These are phyloP conservation scores for Esox masquinongy DNA, from an alignment of 2,797 vertebrate species.

Conservation along the genomic window DNA sequence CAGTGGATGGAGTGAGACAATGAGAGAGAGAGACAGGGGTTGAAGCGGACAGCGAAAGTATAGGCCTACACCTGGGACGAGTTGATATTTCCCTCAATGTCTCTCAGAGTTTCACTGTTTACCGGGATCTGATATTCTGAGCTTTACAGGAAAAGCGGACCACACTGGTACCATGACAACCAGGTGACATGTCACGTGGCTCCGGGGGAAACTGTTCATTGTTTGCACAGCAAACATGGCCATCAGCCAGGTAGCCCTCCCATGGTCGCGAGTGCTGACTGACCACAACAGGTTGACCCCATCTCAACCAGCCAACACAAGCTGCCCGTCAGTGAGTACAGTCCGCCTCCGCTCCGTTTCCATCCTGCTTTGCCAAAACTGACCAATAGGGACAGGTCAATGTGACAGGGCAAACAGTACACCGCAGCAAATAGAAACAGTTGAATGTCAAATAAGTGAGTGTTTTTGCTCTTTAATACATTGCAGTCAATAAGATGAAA, in stretches of 20 bases:
- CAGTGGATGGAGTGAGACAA: not conserved
- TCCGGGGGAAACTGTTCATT: not conserved
- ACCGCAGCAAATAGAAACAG: too few relatives aligned
- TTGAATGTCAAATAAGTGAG: too few relatives aligned
- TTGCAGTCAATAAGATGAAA: too few relatives aligned
- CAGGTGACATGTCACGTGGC: constrained; percentile 45
- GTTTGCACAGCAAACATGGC: constrained; percentile 26
- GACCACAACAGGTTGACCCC: constrained; percentile 18
- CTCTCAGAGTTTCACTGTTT: constrained; percentile 2
- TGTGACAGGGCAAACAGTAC: too few relatives aligned
- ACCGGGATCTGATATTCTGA: constrained; percentile 44
- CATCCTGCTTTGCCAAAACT: not conserved
- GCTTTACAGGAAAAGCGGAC: constrained; percentile 55
- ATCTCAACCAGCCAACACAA: constrained; percentile 2
- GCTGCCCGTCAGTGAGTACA: constrained; percentile 13
- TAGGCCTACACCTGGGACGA: not conserved
- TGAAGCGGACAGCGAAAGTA: not conserved
- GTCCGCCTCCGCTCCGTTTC: not conserved
- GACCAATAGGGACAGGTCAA: not conserved
- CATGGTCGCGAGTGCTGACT: not conserved
- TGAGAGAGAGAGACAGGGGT: not conserved
- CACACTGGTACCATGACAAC: constrained; percentile 44
- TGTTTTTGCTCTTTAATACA: too few relatives aligned
- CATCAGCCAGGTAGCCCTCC: constrained; percentile 6
- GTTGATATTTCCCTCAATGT: not conserved